These are phyloP conservation scores for Cancer borealis DNA, from an alignment of 2,888 invertebrate genomes.

Conservation along the genomic window DNA sequence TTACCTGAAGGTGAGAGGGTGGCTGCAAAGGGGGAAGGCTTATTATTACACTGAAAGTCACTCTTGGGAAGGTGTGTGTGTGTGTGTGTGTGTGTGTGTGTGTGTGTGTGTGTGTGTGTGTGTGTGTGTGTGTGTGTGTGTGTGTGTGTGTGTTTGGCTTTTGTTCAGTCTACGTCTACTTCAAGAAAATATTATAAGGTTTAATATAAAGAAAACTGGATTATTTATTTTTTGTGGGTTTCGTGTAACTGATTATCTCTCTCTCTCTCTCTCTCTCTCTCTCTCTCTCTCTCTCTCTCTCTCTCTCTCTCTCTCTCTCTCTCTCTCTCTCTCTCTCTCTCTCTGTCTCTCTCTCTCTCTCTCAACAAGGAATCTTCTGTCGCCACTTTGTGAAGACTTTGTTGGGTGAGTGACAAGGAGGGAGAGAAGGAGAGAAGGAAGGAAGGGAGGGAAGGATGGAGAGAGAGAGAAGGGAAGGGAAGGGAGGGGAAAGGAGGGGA, in stretches of 20 bases:
- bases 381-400: no score
- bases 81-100: conserved; percentile 13
- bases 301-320: no score
- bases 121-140: not conserved
- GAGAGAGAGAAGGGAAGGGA: not conserved
- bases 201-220: no score
- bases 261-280: no score
- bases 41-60: not conserved
- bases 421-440: not conserved
- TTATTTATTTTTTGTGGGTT: no score
- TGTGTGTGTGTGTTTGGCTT: not conserved
- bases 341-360: no score
- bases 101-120: not conserved
- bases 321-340: no score
- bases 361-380: no score
- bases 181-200: no score
- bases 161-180: no score
- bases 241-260: no score
- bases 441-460: not conserved
- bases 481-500: not conserved
- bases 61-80: not conserved
- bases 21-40: not conserved
- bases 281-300: no score
- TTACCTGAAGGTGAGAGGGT: not conserved
- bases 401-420: not conserved